phyloP scores from a whole-genome alignment of 2,888 invertebrate species.

The Drosophila anomalata region DNA sequence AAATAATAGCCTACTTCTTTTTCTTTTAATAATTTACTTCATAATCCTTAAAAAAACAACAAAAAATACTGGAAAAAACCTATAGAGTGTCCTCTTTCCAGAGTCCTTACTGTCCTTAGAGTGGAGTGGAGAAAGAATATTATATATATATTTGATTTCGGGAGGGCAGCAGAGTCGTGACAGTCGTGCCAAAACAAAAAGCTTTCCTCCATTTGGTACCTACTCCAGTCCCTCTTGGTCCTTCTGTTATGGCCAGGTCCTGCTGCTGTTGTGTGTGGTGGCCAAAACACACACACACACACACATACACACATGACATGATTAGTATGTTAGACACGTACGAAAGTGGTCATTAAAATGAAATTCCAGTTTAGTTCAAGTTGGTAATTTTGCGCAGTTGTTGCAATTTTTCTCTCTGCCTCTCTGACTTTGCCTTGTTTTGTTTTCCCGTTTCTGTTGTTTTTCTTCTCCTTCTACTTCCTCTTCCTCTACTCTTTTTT shows the following conservation, averaged over 20 bases:
- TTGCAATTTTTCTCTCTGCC: constrained; percentile 67
- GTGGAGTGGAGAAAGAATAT: not conserved
- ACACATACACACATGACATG: constrained; percentile 61
- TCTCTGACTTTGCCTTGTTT: constrained; percentile 8
- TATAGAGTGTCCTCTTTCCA: not conserved
- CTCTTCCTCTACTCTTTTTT: constrained; percentile 1
- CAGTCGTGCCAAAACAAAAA: constrained; percentile 36
- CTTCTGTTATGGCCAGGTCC: constrained; percentile 10
- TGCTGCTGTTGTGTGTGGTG: not conserved
- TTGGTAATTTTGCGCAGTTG: constrained; percentile 79
- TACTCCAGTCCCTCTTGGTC: not conserved
- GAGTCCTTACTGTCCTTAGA: not conserved
- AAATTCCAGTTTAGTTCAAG: constrained; percentile 79
- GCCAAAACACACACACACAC: not conserved
- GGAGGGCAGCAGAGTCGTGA: constrained; percentile 30
- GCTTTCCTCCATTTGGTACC: constrained; percentile 17
- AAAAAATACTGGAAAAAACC: not conserved
- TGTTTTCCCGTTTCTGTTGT: not conserved
- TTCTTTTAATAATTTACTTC: no score
- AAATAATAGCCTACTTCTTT: no score
- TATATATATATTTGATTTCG: constrained; percentile 15
- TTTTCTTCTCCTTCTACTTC: not conserved
- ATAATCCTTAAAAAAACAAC: not conserved
- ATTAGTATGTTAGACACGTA: constrained; percentile 82
- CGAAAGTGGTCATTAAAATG: constrained; percentile 82